Evolutionary conservation across 2,888 invertebrate genomes (phyloP), one percentile per base, ranked within the genome.

Genomic region (Theretra japonica): DNA sequence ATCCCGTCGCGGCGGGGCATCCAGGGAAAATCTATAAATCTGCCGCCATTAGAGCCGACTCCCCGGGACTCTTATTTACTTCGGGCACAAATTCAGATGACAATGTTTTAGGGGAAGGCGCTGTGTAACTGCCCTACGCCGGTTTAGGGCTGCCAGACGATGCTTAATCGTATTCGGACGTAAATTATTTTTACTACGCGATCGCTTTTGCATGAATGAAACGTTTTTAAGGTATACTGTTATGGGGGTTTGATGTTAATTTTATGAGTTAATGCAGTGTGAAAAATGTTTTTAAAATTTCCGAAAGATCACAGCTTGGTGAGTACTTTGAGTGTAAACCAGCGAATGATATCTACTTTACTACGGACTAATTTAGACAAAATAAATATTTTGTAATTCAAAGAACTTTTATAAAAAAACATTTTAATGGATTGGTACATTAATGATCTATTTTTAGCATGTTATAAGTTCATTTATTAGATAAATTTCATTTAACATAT

Each of bases 41-140:
- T 94, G 92, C 94, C 93, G 91, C 94, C 94, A 94, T 94, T 94
- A 94, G 90, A 90, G 84, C 79, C 72, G 77, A 90, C 93, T 92
- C 93, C 93, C 93, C 92, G 86, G 92, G 92, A 94, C 91, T 94
- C 93, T 93, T 94, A 94, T 94, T 94, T 94, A 94, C 94, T 93
- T 88, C 92, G 93, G 89, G 93, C 94, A 93, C 94, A 92, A 94
- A 94, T 94, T 94, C 93, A 94, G 94, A 94, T 94, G 94, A 94
- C 94, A 94, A 94, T 94, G 94, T 94, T 94, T 93, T 94, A 92
- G 94, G 94, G 94, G 93, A 94, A 93, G 92, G 90, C 89, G 90
- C 88, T 87, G 88, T 88, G 91, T 92, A 89, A 92, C 90, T 91
- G 92, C 89, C 91, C 90, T 84, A 82, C 80, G 84, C 79, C 75